phyloP scores from a whole-genome alignment of 2,113 vertebrate genomes.

The Epinephelus moara region DNA sequence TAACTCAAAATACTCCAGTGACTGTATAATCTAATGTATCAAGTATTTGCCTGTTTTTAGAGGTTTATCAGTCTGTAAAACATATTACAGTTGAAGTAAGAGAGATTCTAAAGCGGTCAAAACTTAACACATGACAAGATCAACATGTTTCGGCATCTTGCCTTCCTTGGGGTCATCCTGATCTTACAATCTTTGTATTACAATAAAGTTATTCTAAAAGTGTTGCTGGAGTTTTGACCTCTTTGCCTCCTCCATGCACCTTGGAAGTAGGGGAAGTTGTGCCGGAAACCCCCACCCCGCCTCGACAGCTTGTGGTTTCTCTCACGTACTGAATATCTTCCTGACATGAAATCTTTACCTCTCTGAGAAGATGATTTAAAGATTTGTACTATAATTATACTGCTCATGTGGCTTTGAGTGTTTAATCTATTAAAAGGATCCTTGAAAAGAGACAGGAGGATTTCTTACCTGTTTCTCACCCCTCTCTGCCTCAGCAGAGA shows the following conservation, averaged over 20 bases:
- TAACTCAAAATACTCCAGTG: conserved; percentile 50
- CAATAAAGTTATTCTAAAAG: too few relatives aligned
- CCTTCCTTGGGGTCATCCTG: too few relatives aligned
- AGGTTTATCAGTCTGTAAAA: not conserved
- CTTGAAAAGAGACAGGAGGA: not conserved
- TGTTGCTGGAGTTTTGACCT: too few relatives aligned
- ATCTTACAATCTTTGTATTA: too few relatives aligned
- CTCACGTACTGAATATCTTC: not conserved
- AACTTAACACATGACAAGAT: too few relatives aligned
- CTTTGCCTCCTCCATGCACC: too few relatives aligned
- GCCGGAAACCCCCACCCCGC: too few relatives aligned
- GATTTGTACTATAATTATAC: not conserved
- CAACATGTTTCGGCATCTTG: too few relatives aligned
- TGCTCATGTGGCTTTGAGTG: not conserved
- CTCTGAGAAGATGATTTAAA: not conserved
- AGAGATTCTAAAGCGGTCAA: not conserved
- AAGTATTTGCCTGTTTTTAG: not conserved
- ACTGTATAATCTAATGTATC: conserved; percentile 13
- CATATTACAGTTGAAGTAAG: not conserved
- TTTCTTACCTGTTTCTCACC: conserved; percentile 85
- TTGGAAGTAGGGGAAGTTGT: too few relatives aligned
- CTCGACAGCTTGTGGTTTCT: not conserved
- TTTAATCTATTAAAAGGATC: not conserved
- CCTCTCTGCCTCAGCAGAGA: conserved; percentile 86
- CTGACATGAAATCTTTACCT: not conserved